phyloP scores from a whole-genome alignment of 2,113 vertebrate genomes.

The Pollimyrus isidori region DNA sequence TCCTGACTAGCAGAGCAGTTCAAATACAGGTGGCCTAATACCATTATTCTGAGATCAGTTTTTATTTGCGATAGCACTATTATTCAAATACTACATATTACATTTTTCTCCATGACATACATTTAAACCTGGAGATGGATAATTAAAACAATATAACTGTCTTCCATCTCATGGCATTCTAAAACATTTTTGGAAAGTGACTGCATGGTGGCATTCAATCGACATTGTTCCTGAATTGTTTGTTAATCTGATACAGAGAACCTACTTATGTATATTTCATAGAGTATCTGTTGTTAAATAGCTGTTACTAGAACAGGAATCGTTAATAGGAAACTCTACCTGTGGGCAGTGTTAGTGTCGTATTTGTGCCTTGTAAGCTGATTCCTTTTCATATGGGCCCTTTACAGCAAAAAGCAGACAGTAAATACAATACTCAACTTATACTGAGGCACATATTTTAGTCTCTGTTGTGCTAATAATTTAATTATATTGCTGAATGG shows the following conservation, averaged over 20 bases:
- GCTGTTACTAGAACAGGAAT: conserved; percentile 52
- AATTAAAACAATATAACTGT: background rate
- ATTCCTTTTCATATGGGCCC: background rate
- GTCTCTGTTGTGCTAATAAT: background rate
- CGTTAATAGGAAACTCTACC: conserved; percentile 49
- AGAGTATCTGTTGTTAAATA: conserved; percentile 49
- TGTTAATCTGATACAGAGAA: conserved; percentile 28
- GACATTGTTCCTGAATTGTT: conserved; percentile 21
- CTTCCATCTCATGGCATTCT: background rate
- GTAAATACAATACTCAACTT: background rate
- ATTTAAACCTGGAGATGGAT: background rate
- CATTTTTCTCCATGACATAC: background rate
- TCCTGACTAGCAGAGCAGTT: background rate
- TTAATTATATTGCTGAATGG: background rate
- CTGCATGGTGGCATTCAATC: conserved; percentile 19
- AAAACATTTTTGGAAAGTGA: background rate
- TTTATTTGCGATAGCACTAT: background rate
- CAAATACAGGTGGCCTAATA: background rate
- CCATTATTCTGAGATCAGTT: background rate
- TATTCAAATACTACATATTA: background rate
- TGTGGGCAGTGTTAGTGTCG: conserved; percentile 31
- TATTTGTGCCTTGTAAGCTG: conserved; percentile 6
- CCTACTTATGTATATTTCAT: conserved; percentile 51
- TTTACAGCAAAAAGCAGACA: background rate
- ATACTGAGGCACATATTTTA: background rate